A percentile compares a stretch with the other conserved stretches of the same genome.
phyloP scores from a whole-genome alignment of 2,113 vertebrate genomes.

The Turdus rufiventris region DNA sequence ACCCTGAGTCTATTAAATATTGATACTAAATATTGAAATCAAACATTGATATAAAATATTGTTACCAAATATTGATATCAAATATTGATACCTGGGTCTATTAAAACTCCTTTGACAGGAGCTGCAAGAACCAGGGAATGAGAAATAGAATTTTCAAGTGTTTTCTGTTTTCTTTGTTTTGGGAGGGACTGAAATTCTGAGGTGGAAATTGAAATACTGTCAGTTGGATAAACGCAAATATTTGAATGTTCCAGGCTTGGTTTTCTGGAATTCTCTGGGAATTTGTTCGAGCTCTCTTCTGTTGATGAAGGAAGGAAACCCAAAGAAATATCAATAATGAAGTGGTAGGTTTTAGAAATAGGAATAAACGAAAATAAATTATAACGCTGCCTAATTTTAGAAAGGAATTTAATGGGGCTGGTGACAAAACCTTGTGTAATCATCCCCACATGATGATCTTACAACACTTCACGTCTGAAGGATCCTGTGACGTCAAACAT shows the following conservation, averaged over 20 bases:
- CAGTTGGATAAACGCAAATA: background rate
- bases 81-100: background rate
- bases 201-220: too few relatives aligned
- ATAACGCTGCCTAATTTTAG: background rate
- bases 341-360: background rate
- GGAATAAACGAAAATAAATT: background rate
- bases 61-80: too few relatives aligned
- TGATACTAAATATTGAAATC: too few relatives aligned
- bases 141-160: background rate
- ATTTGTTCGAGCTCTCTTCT: background rate
- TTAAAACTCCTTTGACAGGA: background rate
- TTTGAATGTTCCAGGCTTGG: accelerated
- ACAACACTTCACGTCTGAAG: background rate
- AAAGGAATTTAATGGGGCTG: background rate
- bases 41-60: too few relatives aligned
- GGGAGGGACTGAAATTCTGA: background rate
- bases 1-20: accelerated
- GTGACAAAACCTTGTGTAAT: background rate
- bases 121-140: background rate
- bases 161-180: background rate
- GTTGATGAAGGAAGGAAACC: background rate
- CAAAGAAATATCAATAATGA: background rate
- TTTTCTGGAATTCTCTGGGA: background rate
- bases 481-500: background rate
- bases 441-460: background rate